A percentile compares a stretch with the other conserved stretches of the same genome.
Evolutionary conservation across 1,140 invertebrate species (phyloP).

Genomic region (Leptopilina boulardi): DNA sequence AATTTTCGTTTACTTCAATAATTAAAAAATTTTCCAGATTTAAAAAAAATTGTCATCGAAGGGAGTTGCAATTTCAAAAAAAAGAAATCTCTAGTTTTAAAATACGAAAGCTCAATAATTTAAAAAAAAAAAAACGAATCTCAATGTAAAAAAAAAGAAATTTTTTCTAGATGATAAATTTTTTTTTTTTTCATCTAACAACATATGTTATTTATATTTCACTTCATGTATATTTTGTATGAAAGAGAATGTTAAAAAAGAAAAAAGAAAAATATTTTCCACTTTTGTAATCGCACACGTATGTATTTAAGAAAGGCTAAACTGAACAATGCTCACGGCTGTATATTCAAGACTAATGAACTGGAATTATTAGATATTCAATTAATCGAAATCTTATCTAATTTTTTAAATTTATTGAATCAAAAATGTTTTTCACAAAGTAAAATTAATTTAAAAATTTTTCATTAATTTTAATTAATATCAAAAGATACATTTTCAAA

Average conservation of each 20-base stretch:
- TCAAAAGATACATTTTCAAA: no score
- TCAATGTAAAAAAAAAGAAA: background rate
- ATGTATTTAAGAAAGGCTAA: conserved; percentile 10
- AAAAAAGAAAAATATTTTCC: conserved; percentile 3
- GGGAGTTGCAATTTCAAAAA: background rate
- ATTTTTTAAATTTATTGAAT: background rate
- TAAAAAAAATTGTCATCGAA: background rate
- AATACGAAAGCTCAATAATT: background rate
- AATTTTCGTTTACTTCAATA: background rate
- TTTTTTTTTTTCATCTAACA: background rate
- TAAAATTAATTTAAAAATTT: no score
- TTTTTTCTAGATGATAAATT: background rate
- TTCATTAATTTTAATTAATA: no score
- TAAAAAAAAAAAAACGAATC: background rate
- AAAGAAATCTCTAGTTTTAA: background rate
- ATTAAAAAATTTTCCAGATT: background rate
- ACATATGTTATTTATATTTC: background rate
- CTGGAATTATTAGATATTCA: background rate
- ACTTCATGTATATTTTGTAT: conserved; percentile 12
- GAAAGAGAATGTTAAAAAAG: background rate
- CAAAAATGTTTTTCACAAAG: no score
- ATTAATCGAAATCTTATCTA: background rate
- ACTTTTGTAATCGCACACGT: conserved; percentile 16
- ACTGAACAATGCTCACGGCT: conserved; percentile 22
- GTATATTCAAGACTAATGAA: conserved; percentile 31